Evolutionary conservation across 2,113 vertebrate genomes (phyloP), one percentile per base, ranked within the genome.

Genomic region (Brachyistius frenatus): DNA sequence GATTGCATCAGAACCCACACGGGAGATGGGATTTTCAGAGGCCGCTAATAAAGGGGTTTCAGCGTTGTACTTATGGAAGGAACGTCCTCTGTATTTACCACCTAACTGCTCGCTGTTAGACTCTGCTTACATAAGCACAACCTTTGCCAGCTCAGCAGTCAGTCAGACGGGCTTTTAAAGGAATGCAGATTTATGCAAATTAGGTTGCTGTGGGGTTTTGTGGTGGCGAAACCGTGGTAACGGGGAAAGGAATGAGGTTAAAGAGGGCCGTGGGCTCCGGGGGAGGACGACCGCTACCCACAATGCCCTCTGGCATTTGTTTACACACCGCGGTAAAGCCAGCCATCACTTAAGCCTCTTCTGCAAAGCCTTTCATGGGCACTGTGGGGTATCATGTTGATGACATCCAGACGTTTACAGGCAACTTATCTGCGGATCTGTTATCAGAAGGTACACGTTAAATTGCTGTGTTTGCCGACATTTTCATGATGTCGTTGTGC

Each of bases 181-280:
- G 31, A 85, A 85, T 90, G 91, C 78, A 89, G 84, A 93, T 94
- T 79, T 81, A 93, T 94, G 91, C 63, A 87, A 93, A 93, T 91
- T 37, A 70, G 9, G 80, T 79, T 63, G 81, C 91, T 78, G 57
- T 60, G 80, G 87, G 85, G 77, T 82, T 83, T 78, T 73, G 81
- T 50, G 70, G 73, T 74, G 78, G 76, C 33, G 82, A 85, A 90
- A 88, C 90, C 81, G 66, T 86, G 86, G 91, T 86, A 86, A 92
- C 91, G 0, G 66, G 74, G 56, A 87, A 67, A 89, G 88, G 90
- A 90, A 89, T 90, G 89, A 86, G 91, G 92, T 89, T 92, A 85
- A 86, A 86, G 71, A 86, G 87, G 73, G 84, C 89, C 80, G 66
- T 57, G 80, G 86, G 76, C 79, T 83, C n/a, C 1, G 35, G 73